Conservation (phyloP, 2,888 invertebrate genomes). For the Drosophila eohydei region DNA sequence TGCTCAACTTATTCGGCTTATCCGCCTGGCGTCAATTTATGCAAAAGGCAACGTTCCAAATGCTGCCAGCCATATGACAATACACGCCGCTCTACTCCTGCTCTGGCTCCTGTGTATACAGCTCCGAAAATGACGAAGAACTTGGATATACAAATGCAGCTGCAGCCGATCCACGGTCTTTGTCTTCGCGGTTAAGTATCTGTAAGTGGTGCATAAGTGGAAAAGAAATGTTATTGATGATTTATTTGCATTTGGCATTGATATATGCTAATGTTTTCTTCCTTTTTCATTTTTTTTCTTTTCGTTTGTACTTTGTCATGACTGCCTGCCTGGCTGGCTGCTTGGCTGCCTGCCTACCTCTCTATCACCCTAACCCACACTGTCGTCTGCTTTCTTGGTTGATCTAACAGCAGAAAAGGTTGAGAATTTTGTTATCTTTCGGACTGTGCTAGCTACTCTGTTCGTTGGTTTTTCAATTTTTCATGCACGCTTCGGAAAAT, state of each 20-base stretch:
- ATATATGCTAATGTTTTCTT: constrained; percentile 77
- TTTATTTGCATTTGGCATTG: constrained; percentile 81
- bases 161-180: constrained; percentile 41
- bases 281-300: constrained; percentile 15
- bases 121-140: constrained; percentile 1
- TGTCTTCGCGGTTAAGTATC: constrained; percentile 66
- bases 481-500: constrained; percentile 63
- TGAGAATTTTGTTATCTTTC: constrained; percentile 71
- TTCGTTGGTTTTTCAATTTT: constrained; percentile 68
- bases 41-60: constrained; percentile 61
- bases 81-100: constrained; percentile 11
- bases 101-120: constrained; percentile 1
- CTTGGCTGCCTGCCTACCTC: constrained; percentile 17
- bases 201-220: constrained; percentile 80
- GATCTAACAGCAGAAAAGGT: constrained; percentile 43
- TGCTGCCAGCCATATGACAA: constrained; percentile 52
- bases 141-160: constrained; percentile 42
- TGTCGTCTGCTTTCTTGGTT: constrained; percentile 27
- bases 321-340: constrained; percentile 28
- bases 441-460: constrained; percentile 17
- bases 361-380: constrained; percentile 8
- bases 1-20: constrained; percentile 34
- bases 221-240: constrained; percentile 79
- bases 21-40: constrained; percentile 69
- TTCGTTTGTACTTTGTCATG: constrained; percentile 21